These are phyloP conservation scores for Istiophorus platypterus DNA, from an alignment of 2,113 vertebrate genomes.

Conservation along the genomic window DNA sequence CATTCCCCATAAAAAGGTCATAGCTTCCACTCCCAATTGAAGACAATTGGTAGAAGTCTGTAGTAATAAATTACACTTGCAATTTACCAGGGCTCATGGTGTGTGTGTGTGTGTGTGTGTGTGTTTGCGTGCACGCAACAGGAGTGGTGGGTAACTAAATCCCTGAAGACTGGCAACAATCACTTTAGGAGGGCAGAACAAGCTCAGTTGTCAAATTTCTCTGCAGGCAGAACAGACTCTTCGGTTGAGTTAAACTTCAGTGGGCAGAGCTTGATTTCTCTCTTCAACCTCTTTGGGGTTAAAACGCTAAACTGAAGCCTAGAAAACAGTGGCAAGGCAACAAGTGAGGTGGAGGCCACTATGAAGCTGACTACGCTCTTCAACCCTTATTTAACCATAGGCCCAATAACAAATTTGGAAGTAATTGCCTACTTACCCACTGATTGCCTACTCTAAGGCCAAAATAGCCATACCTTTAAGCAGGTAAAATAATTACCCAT, in stretches of 20 bases:
- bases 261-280: not conserved
- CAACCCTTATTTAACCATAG: too few relatives aligned
- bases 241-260: not conserved
- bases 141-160: conserved; percentile 6
- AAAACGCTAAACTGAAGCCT: not conserved
- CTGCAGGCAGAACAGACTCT: conserved; percentile 25
- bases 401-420: not conserved
- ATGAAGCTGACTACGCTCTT: not conserved
- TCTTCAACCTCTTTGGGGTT: not conserved
- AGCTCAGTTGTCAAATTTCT: conserved; percentile 14
- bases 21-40: conserved; percentile 72
- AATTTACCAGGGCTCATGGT: conserved; percentile 37
- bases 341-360: not conserved
- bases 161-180: conserved; percentile 1
- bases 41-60: conserved; percentile 74
- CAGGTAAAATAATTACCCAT: not conserved
- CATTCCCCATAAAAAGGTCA: conserved; percentile 82
- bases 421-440: too few relatives aligned
- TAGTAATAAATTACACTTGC: conserved; percentile 69
- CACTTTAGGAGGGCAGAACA: conserved; percentile 5
- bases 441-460: too few relatives aligned
- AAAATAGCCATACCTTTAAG: not conserved
- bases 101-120: not conserved
- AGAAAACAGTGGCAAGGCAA: not conserved
- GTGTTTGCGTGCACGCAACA: too few relatives aligned